Evolutionary conservation across 1,140 invertebrate species (phyloP).

Genomic region (Mactra quadrangularis): DNA sequence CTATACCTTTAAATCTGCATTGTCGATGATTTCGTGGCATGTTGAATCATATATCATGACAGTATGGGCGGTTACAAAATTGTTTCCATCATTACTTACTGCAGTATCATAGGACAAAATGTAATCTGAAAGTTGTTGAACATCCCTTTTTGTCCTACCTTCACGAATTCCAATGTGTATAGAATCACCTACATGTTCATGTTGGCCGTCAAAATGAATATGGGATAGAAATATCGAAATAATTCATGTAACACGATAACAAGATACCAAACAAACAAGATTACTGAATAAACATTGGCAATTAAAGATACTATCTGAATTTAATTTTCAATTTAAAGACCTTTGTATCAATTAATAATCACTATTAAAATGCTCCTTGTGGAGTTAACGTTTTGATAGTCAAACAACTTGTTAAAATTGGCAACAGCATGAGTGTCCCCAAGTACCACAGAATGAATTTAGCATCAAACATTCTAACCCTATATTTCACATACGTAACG

Average conservation of each 20-base stretch:
- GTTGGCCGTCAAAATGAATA: not conserved
- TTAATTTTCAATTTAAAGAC: too few relatives aligned
- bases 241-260: too few relatives aligned
- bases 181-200: not conserved
- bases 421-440: too few relatives aligned
- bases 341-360: too few relatives aligned
- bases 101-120: not conserved
- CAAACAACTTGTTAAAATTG: too few relatives aligned
- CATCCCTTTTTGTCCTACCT: not conserved
- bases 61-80: not conserved
- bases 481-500: too few relatives aligned
- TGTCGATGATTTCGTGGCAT: slow-evolving; percentile 5
- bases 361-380: too few relatives aligned
- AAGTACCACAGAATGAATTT: too few relatives aligned
- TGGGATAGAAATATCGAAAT: not conserved
- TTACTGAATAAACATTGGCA: not conserved
- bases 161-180: not conserved
- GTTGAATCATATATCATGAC: slow-evolving; percentile 9
- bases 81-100: slow-evolving; percentile 18
- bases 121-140: not conserved
- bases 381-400: too few relatives aligned
- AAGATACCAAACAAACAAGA: too few relatives aligned
- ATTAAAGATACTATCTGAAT: not conserved
- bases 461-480: too few relatives aligned
- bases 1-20: too few relatives aligned